A percentile compares a stretch with the other conserved stretches of the same genome.
Conservation (phyloP, 1,140 invertebrate species). For the Physella acuta region DNA sequence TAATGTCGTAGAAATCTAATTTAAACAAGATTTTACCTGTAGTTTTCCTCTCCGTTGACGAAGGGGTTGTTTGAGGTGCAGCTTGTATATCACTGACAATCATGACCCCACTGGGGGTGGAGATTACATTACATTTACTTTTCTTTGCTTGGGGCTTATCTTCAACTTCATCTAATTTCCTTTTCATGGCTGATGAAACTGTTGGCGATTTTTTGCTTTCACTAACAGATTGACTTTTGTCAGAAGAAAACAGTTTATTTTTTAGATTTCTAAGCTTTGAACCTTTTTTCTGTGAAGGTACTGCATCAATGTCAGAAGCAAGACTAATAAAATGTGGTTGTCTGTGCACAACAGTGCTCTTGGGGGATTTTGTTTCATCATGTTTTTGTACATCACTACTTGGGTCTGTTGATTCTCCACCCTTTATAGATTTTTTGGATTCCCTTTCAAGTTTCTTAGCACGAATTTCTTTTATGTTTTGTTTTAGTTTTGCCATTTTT, state of each 20-base stretch:
- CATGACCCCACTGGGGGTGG: constrained; percentile 18
- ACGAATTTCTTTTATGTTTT: constrained; percentile 27
- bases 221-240: too few species aligned
- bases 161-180: too few species aligned
- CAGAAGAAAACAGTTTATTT: too few species aligned
- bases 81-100: constrained; percentile 24
- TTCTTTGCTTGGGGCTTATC: too few species aligned
- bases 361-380: not conserved
- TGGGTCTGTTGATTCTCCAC: not conserved
- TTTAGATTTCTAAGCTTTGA: not conserved
- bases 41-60: too few species aligned
- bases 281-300: not conserved
- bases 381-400: not conserved
- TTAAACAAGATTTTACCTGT: too few species aligned
- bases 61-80: not conserved
- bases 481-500: constrained; percentile 19
- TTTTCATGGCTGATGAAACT: not conserved
- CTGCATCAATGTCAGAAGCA: not conserved
- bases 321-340: constrained; percentile 8
- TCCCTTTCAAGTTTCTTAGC: constrained; percentile 8
- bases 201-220: too few species aligned
- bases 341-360: not conserved
- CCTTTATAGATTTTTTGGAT: not conserved
- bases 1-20: too few species aligned
- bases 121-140: constrained; percentile 2